Percentiles rank a stretch among this genome's conserved stretches.
Conservation (phyloP, 2,888 invertebrate species). For the Actias luna region DNA sequence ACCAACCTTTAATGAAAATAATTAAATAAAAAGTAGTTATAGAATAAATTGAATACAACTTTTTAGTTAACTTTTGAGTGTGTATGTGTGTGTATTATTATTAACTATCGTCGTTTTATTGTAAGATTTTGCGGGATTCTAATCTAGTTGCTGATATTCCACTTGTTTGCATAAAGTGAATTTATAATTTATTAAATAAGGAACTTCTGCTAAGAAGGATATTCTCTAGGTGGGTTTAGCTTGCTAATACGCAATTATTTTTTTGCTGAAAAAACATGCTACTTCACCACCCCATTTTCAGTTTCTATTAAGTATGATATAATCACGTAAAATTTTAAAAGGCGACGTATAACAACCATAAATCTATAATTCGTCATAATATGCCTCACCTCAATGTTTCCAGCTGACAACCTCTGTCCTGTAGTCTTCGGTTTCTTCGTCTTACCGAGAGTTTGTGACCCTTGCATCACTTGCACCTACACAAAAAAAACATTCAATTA, state of each 20-base stretch:
- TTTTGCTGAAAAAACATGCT: neutral
- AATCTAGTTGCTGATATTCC: neutral
- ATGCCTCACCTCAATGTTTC: slow-evolving; percentile 86
- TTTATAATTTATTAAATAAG: neutral
- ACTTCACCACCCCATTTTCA: neutral
- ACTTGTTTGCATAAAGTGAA: neutral
- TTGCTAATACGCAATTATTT: neutral
- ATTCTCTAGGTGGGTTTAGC: neutral
- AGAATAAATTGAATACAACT: too few relatives aligned
- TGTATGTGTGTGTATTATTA: neutral
- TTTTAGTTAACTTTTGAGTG: too few relatives aligned
- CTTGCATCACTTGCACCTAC: slow-evolving; percentile 85
- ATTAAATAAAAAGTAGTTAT: too few relatives aligned
- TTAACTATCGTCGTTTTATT: neutral
- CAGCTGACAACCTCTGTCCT: slow-evolving; percentile 90
- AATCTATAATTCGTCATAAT: neutral
- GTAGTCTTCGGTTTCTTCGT: slow-evolving; percentile 90
- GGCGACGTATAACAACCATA: neutral
- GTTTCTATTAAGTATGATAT: neutral
- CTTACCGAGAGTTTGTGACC: slow-evolving; percentile 91
- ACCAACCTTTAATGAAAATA: slow-evolving; percentile 74
- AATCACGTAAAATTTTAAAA: neutral
- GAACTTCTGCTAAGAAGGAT: neutral
- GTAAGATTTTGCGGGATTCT: neutral
- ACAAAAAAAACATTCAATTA: neutral